phyloP scores from a whole-genome alignment of 1,140 invertebrate species.

The Polyergus mexicanus region DNA sequence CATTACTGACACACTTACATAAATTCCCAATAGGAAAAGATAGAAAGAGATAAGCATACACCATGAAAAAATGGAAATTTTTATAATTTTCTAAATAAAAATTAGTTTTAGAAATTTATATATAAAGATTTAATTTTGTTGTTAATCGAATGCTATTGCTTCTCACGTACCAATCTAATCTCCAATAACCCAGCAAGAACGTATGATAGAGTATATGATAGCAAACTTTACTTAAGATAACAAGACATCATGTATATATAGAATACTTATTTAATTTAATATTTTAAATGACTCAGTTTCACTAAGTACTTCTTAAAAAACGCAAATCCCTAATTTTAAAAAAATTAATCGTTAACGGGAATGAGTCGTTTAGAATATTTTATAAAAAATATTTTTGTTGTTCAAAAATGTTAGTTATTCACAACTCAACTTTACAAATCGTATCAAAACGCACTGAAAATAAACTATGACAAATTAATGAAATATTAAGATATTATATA shows the following conservation, averaged over 20 bases:
- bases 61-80: neutral
- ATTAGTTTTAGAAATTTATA: constrained; percentile 12
- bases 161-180: constrained; percentile 63
- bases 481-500: neutral
- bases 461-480: constrained; percentile 37
- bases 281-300: neutral
- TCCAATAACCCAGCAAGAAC: constrained; percentile 48
- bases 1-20: constrained; percentile 46
- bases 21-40: constrained; percentile 49
- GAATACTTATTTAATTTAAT: neutral
- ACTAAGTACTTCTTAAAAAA: neutral
- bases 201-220: neutral
- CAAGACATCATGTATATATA: neutral
- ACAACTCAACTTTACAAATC: neutral
- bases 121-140: neutral
- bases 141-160: constrained; percentile 73
- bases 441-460: constrained; percentile 17
- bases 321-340: neutral
- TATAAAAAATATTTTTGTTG: neutral
- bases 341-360: neutral
- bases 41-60: constrained; percentile 30
- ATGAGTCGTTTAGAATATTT: neutral
- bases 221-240: constrained; percentile 28
- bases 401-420: neutral
- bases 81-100: constrained; percentile 8